These are phyloP conservation scores for Argya squamiceps DNA, from an alignment of 2,797 vertebrate genomes.

Conservation along the genomic window DNA sequence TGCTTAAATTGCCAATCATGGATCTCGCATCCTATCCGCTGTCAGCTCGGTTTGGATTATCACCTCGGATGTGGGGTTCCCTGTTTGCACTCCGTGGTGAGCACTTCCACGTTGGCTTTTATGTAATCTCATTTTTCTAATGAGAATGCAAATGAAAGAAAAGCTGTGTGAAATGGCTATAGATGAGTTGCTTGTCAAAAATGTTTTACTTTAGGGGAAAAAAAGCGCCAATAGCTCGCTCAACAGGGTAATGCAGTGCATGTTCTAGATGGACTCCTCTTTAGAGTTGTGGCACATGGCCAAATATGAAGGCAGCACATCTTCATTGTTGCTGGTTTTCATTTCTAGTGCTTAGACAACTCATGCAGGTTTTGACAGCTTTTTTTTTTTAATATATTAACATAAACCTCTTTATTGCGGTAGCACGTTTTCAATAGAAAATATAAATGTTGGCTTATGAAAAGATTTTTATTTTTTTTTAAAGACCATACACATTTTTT, in stretches of 20 bases:
- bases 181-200: constrained; percentile 86
- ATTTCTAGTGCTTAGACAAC: constrained; percentile 76
- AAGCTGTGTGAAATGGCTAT: constrained; percentile 83
- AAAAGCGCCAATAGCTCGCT: not conserved
- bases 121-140: constrained; percentile 86
- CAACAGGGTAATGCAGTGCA: constrained; percentile 52
- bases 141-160: constrained; percentile 88
- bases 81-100: constrained; percentile 58
- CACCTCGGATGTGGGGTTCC: constrained; percentile 71
- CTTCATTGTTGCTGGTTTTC: constrained; percentile 77
- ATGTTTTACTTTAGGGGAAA: constrained; percentile 73
- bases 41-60: constrained; percentile 73
- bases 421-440: constrained; percentile 14
- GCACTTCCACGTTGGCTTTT: constrained; percentile 77
- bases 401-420: constrained; percentile 44
- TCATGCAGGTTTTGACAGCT: constrained; percentile 76
- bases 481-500: not conserved
- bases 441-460: not conserved
- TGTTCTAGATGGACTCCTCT: constrained; percentile 74
- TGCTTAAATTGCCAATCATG: constrained; percentile 82
- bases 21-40: constrained; percentile 69
- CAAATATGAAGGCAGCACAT: constrained; percentile 77
- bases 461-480: not conserved
- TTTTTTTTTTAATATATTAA: constrained; percentile 50
- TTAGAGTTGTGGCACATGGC: constrained; percentile 76